phyloP scores from a whole-genome alignment of 2,797 vertebrate genomes.

The Cynodonichthys magdalenae region DNA sequence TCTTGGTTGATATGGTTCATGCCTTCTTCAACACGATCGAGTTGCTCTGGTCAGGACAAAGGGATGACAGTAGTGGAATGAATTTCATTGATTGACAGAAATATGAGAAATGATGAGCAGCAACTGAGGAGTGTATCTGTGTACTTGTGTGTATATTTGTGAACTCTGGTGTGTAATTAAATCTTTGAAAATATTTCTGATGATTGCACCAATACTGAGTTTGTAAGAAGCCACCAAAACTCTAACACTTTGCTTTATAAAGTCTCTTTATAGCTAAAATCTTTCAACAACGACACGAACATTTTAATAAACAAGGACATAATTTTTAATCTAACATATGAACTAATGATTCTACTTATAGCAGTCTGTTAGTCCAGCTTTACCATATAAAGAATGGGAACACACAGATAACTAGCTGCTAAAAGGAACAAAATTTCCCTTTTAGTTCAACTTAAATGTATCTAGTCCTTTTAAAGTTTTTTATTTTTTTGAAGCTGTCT shows the following conservation, averaged over 20 bases:
- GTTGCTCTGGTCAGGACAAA: constrained; percentile 99
- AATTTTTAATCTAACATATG: neutral
- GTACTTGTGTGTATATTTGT: neutral
- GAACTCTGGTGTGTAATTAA: constrained; percentile 1
- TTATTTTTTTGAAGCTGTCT: neutral
- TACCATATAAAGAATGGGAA: no score
- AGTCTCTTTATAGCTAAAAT: constrained; percentile 11
- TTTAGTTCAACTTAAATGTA: no score
- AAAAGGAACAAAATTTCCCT: no score
- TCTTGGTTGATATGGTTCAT: constrained; percentile 99
- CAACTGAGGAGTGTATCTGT: constrained; percentile 30
- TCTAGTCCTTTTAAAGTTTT: no score
- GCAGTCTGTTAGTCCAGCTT: neutral
- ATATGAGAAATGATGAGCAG: constrained; percentile 88
- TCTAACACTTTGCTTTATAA: constrained; percentile 6
- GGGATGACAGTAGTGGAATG: constrained; percentile 99
- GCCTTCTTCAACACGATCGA: constrained; percentile 99
- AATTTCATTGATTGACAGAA: constrained; percentile 93
- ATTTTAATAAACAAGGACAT: neutral
- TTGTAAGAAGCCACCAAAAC: neutral
- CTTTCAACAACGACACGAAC: neutral
- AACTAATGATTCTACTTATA: neutral
- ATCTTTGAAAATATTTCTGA: neutral
- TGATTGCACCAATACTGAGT: neutral
- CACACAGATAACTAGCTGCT: no score